These are phyloP conservation scores for Eupithecia subfuscata DNA, from an alignment of 2,888 invertebrate genomes.

Conservation along the genomic window DNA sequence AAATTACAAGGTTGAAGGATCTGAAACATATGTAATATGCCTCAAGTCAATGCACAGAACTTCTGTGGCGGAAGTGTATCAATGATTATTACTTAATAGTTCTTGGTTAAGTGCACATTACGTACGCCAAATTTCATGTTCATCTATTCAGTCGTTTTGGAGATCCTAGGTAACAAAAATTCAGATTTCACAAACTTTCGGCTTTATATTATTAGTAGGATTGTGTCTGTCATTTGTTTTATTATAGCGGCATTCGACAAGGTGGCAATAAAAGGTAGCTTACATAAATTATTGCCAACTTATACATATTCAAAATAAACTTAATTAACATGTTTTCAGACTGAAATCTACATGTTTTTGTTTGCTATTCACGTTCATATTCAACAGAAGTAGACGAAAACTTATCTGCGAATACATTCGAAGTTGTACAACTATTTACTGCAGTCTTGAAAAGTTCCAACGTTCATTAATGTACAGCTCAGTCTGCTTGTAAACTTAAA, in stretches of 20 bases:
- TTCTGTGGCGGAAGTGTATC: no score
- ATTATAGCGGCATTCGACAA: background rate
- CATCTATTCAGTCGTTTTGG: no score
- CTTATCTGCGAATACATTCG: constrained; percentile 48
- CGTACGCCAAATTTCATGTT: no score
- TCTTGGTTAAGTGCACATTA: no score
- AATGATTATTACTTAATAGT: no score
- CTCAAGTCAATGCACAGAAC: background rate
- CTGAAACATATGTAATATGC: background rate
- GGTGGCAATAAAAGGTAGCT: background rate
- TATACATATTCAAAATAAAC: background rate
- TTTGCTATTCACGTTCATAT: constrained; percentile 5
- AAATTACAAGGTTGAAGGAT: background rate
- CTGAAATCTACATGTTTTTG: constrained; percentile 12
- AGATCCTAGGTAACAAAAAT: no score
- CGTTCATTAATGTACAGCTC: constrained; percentile 50
- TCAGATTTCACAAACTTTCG: no score
- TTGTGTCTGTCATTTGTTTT: background rate
- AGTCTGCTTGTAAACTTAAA: constrained; percentile 39
- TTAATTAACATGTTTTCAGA: no score
- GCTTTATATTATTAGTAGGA: no score
- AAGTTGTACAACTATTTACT: constrained; percentile 51
- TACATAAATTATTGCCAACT: background rate
- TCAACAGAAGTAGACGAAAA: constrained; percentile 44
- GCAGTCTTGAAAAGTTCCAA: constrained; percentile 51